Percentiles rank a stretch among this genome's conserved stretches.
These are phyloP conservation scores for Ethmia dodecea DNA, from an alignment of 2,888 invertebrate genomes.

Conservation along the genomic window DNA sequence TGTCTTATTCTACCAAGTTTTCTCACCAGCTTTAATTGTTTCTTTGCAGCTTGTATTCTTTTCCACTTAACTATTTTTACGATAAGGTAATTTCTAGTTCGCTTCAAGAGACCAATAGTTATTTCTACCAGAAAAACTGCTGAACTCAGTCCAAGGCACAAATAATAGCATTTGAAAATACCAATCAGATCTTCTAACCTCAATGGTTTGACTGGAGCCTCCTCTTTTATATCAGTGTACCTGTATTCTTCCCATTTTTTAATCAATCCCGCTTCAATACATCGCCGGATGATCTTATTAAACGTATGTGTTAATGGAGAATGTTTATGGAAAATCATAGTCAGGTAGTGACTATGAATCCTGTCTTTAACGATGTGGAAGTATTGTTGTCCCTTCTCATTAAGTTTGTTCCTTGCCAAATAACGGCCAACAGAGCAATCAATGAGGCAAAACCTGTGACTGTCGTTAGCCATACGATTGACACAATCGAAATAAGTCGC, in stretches of 20 bases:
- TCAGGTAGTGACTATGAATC: constrained; percentile 59
- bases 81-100: neutral
- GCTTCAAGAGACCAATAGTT: constrained; percentile 16
- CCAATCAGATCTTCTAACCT: constrained; percentile 45
- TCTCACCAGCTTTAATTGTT: constrained; percentile 1
- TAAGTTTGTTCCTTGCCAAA: constrained; percentile 44
- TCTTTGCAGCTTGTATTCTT: constrained; percentile 1
- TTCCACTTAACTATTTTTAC: neutral
- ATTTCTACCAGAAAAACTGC: constrained; percentile 46
- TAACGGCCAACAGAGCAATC: constrained; percentile 61
- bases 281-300: constrained; percentile 41
- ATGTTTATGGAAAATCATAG: constrained; percentile 45
- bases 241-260: constrained; percentile 64
- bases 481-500: constrained; percentile 45
- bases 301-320: constrained; percentile 47
- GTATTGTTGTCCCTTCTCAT: constrained; percentile 57
- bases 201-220: constrained; percentile 43
- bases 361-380: constrained; percentile 57
- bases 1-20: constrained; percentile 9
- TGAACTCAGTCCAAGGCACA: constrained; percentile 29
- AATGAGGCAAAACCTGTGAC: constrained; percentile 52
- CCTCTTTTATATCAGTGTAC: constrained; percentile 51
- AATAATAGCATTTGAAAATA: constrained; percentile 43
- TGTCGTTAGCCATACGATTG: constrained; percentile 40
- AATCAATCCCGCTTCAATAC: constrained; percentile 59